phyloP scores from a whole-genome alignment of 2,888 invertebrate genomes.

The Oxytorus armatus region DNA sequence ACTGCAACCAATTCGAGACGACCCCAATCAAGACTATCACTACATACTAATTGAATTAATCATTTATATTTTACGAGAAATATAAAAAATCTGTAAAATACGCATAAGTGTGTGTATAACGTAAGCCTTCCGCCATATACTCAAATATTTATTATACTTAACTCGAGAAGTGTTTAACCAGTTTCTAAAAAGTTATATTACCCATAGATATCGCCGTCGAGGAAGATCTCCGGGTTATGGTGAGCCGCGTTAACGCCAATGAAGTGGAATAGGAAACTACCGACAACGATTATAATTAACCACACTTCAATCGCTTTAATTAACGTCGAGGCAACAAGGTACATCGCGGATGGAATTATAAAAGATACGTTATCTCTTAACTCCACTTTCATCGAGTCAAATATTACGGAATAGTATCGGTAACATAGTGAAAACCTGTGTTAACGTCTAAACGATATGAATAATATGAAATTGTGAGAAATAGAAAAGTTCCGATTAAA shows the following conservation, averaged over 20 bases:
- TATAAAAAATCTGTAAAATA: neutral
- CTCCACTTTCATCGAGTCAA: conserved; percentile 70
- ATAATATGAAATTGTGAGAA: too few relatives aligned
- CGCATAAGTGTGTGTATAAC: too few relatives aligned
- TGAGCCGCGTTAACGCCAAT: conserved; percentile 91
- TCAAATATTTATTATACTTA: too few relatives aligned
- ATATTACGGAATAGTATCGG: conserved; percentile 75
- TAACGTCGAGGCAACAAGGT: conserved; percentile 78
- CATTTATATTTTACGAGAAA: neutral
- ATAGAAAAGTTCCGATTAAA: too few relatives aligned
- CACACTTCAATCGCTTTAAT: conserved; percentile 85
- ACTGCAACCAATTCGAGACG: conserved; percentile 91
- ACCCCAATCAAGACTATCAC: conserved; percentile 90
- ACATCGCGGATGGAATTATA: conserved; percentile 84
- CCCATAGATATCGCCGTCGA: conserved; percentile 91
- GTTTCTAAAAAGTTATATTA: conserved; percentile 72
- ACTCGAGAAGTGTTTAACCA: neutral
- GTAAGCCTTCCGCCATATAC: too few relatives aligned
- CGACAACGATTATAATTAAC: conserved; percentile 86
- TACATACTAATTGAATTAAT: conserved; percentile 71
- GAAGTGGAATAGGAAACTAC: conserved; percentile 87
- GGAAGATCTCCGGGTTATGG: conserved; percentile 92
- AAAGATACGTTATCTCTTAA: conserved; percentile 80
- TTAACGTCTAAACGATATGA: too few relatives aligned
- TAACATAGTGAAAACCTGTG: conserved; percentile 12